Conservation (phyloP, 2,113 vertebrate species). For the Passer montanus region DNA sequence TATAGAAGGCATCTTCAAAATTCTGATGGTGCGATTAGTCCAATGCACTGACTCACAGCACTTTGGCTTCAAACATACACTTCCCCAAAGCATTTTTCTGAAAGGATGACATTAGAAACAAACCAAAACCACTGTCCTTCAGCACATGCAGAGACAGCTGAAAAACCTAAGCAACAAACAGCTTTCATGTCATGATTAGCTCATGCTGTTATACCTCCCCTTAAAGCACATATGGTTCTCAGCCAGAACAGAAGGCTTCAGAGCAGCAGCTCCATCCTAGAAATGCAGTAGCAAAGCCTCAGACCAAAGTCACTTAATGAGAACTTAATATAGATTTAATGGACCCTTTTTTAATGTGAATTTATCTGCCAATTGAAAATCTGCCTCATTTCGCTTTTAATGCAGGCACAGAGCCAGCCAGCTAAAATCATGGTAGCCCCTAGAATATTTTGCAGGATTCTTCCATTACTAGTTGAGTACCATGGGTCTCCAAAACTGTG, state of each 20-base stretch:
- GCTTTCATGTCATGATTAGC: constrained; percentile 13
- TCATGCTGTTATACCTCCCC: neutral
- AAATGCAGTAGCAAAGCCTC: constrained; percentile 12
- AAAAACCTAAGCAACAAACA: neutral
- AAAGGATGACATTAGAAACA: neutral
- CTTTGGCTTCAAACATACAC: neutral
- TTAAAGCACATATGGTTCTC: constrained; percentile 38
- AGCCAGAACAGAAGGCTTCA: constrained; percentile 24
- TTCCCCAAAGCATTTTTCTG: neutral
- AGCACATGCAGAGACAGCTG: neutral
- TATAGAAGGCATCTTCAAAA: neutral
- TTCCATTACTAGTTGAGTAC: neutral
- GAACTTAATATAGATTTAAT: constrained; percentile 58
- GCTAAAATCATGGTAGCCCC: neutral
- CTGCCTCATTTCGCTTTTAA: constrained; percentile 7
- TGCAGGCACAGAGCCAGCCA: neutral
- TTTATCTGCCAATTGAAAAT: constrained; percentile 11
- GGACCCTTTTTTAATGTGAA: neutral
- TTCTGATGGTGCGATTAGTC: neutral
- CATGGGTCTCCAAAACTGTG: neutral
- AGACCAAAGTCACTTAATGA: constrained; percentile 25
- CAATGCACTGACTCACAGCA: neutral
- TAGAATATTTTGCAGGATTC: neutral
- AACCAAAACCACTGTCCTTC: neutral
- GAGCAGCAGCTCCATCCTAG: neutral